Evolutionary conservation across 2,797 vertebrate genomes (phyloP).

Genomic region (Acanthurus lineatus): DNA sequence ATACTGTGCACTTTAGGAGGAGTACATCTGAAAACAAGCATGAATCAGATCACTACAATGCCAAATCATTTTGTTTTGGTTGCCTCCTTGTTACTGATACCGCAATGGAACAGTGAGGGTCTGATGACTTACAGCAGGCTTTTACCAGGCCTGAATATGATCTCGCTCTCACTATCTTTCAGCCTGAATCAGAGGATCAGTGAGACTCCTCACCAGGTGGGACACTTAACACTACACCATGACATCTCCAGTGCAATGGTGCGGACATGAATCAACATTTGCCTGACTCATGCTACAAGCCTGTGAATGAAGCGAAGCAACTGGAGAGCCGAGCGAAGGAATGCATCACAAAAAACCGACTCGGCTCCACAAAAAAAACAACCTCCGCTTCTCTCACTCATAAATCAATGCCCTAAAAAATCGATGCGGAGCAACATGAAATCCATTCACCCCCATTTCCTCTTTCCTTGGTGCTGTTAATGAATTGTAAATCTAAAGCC

Average conservation of each 20-base stretch:
- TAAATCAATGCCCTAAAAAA: conserved; percentile 65
- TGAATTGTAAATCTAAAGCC: conserved; percentile 63
- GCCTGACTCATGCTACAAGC: conserved; percentile 12
- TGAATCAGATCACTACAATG: not conserved
- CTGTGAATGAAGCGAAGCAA: conserved; percentile 39
- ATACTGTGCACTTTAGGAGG: conserved; percentile 2
- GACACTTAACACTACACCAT: conserved; percentile 64
- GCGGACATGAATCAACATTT: conserved; percentile 52
- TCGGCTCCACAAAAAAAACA: conserved; percentile 7
- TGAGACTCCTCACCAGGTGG: conserved; percentile 64
- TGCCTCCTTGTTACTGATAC: conserved; percentile 34
- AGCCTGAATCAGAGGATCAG: conserved; percentile 18
- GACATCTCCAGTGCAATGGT: conserved; percentile 41
- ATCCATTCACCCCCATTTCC: conserved; percentile 63
- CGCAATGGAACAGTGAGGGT: conserved; percentile 31
- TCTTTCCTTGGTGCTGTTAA: conserved; percentile 59
- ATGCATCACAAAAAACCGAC: not conserved
- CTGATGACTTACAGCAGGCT: conserved; percentile 11
- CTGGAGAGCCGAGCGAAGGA: conserved; percentile 34
- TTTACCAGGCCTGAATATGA: conserved; percentile 38
- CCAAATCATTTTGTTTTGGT: conserved; percentile 20
- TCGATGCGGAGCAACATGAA: conserved; percentile 49
- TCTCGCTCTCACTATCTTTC: conserved; percentile 19
- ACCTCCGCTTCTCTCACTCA: conserved; percentile 24
- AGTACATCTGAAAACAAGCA: conserved; percentile 14